Conservation (phyloP, 2,113 vertebrate genomes). For the Planiliza haematocheilus region DNA sequence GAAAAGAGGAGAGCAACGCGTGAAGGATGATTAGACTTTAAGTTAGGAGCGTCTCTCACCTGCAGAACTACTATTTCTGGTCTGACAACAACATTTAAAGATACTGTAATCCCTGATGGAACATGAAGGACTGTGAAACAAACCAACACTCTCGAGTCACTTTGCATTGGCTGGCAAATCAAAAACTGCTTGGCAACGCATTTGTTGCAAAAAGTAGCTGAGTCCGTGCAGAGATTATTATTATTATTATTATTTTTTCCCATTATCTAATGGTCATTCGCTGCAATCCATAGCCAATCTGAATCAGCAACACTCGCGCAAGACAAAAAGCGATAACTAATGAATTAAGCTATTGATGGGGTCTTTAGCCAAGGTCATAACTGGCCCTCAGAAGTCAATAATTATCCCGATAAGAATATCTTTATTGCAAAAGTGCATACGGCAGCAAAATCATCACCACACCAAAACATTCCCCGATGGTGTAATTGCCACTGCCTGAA, state of each 20-base stretch:
- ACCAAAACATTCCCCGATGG: constrained; percentile 82
- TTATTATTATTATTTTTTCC: constrained; percentile 66
- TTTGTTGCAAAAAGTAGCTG: constrained; percentile 69
- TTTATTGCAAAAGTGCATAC: constrained; percentile 84
- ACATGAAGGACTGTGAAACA: constrained; percentile 13
- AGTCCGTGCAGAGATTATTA: constrained; percentile 44
- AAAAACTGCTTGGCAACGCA: constrained; percentile 56
- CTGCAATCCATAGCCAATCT: constrained; percentile 76
- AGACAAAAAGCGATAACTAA: constrained; percentile 81
- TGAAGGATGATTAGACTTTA: constrained; percentile 40
- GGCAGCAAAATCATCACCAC: constrained; percentile 80
- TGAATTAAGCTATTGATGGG: constrained; percentile 86
- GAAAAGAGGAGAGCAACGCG: constrained; percentile 27
- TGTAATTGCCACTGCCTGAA: constrained; percentile 83
- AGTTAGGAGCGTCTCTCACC: constrained; percentile 45
- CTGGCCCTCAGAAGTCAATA: constrained; percentile 83
- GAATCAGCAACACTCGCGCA: constrained; percentile 80
- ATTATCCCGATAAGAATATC: constrained; percentile 85
- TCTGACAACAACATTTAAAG: constrained; percentile 19
- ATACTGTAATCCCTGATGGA: constrained; percentile 13
- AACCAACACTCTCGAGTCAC: constrained; percentile 3
- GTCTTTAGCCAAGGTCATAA: constrained; percentile 85
- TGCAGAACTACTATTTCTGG: constrained; percentile 26
- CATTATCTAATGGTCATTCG: constrained; percentile 74
- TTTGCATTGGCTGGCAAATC: constrained; percentile 43